Base-by-base conservation (phyloP, 1,140 invertebrate genomes). In the Oncopodura yosiiana region DNA sequence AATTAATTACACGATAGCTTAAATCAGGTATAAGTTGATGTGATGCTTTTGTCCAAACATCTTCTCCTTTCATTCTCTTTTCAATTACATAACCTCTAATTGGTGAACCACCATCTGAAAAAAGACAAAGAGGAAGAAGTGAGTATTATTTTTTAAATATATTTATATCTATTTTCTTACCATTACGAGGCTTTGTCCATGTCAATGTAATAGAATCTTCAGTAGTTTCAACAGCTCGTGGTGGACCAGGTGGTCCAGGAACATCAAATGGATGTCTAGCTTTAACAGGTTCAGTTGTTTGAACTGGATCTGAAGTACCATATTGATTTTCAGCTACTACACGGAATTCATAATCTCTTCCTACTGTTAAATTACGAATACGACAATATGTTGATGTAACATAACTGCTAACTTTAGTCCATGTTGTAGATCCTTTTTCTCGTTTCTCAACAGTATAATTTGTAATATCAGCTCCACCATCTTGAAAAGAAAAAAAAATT, bases 311-410 rank as follows among this genome's bases (percentile, higher is more conserved):
- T 24, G 92, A 94, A 52, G 86, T 81, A 34, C 94, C 95, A 66
- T 95, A 93, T 66, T 91, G 82, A 72, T 99, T 99, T 71, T 98
- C 94, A 49, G 94, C 94, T 77, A 92, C 85, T 2, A 99, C 94
- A 54, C 94, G 79, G 80, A 99, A 99, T 62, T 99, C 94, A 69
- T 99, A 99, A 29, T 89, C 83, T 58, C 80, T 80, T 32, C 91
- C 92, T 19, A 95, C 82, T 2, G 81, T 82, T 24, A 99, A 73
- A 69, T 97, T 97, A 42, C 91, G 81, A 16, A 97, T 86, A 42
- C 90, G 80, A 41, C 86, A 78, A 71, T 88, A 85, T 66, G 90
- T 82, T 48, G 88, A 83, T 6, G 87, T 86, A 24, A 93, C 83
- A 67, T 93, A 97, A 53, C 91, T 87, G 69, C 87, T 92, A 5